A percentile compares a stretch with the other conserved stretches of the same genome.
Evolutionary conservation across 53 echinoderm and acorn worm species (phyloP).

Genomic region (Antedon mediterranea): DNA sequence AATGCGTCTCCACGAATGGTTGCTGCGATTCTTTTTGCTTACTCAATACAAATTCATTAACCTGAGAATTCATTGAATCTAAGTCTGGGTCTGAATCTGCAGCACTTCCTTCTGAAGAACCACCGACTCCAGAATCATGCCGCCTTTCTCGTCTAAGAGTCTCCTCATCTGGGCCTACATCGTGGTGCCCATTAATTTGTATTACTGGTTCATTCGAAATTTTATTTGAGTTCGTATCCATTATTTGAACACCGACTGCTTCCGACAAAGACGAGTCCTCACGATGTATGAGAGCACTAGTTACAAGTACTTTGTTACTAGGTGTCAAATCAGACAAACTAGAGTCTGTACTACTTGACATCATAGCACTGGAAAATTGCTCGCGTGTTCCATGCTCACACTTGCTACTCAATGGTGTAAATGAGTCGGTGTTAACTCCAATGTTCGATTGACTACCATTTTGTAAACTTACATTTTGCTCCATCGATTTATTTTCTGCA

Average conservation of each 20-base stretch:
- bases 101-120: not conserved
- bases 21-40: not conserved
- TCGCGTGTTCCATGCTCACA: not conserved
- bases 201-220: not conserved
- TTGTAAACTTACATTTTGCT: not conserved
- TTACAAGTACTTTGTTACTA: slow-evolving; percentile 40
- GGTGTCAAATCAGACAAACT: slow-evolving; percentile 36
- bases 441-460: not conserved
- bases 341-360: slow-evolving; percentile 46
- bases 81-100: not conserved
- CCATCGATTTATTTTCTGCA: not conserved
- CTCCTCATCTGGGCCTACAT: not conserved
- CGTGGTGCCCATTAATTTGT: not conserved
- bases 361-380: not conserved
- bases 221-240: not conserved
- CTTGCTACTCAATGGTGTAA: not conserved
- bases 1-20: not conserved
- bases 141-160: not conserved
- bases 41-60: not conserved
- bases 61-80: not conserved
- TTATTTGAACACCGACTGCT: not conserved
- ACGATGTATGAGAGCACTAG: slow-evolving; percentile 57
- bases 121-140: not conserved
- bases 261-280: slow-evolving; percentile 42
- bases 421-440: not conserved